A percentile compares a stretch with the other conserved stretches of the same genome.
Evolutionary conservation across 2,797 vertebrate species (phyloP).

Genomic region (Sarcophilus harrisii): DNA sequence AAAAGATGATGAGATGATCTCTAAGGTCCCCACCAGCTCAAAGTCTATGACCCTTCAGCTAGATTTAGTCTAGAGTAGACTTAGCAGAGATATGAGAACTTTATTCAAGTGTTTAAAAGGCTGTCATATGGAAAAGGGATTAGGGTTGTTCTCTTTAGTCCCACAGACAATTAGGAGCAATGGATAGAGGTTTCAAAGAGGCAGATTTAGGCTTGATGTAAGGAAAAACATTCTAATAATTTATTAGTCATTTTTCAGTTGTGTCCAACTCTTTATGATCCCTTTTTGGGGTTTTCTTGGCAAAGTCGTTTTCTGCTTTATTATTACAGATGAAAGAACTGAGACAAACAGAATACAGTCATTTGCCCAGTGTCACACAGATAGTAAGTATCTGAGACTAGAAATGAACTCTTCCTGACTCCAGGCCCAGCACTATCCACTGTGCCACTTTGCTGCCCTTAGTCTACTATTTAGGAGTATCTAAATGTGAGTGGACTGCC

Average conservation of each 20-base stretch:
- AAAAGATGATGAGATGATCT: not conserved
- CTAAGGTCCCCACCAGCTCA: not conserved
- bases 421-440: not conserved
- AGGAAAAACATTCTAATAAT: not conserved
- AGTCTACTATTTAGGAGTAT: not conserved
- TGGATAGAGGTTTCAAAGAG: not conserved
- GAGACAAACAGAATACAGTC: not conserved
- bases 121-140: not conserved
- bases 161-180: not conserved
- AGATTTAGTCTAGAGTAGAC: not conserved
- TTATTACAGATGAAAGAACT: not conserved
- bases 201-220: not conserved
- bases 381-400: not conserved
- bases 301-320: not conserved
- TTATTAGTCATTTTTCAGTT: not conserved
- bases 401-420: not conserved
- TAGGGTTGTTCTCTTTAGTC: not conserved
- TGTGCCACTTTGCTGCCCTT: not conserved
- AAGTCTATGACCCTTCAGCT: not conserved
- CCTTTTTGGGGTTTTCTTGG: not conserved
- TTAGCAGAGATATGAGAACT: not conserved
- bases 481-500: not conserved
- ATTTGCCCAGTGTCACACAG: not conserved
- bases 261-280: not conserved
- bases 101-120: not conserved